Evolutionary conservation across 64 coral and sea anemone species (phyloP), one percentile per base, ranked within the genome.

Genomic region (Porites lutea): DNA sequence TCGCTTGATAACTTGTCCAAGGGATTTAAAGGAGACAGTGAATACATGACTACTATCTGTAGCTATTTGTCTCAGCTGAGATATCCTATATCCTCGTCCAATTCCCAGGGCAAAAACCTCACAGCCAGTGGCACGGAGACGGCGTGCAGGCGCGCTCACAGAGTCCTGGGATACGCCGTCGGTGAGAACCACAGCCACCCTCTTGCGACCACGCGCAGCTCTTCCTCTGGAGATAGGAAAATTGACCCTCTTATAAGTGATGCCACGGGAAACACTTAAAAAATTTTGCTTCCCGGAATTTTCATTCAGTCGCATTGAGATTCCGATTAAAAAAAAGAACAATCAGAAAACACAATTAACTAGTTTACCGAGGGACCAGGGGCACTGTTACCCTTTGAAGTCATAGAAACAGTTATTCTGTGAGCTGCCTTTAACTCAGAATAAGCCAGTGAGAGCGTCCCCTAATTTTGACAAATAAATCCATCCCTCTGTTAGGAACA

Each of bases 91-190:
- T 21, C 73, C 73, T 53, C 58, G 68, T 75, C 86, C 86, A 74
- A 88, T 88, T 16, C 86, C 86, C 8, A 88, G 70, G 13, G 16
- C 68, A 19, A 88, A 74, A 5, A 88, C 50, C 54, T 88, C 86
- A 21, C 52, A 59, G 69, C 70, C 86, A 53, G 71, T 9, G 16
- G 27, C 73, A 0, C 54, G 49, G 14, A 88, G 86, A 59, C 13
- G 58, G 0, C 86, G 62, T 4, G 86, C 86, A 21, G 86, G 86
- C 6, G 11, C 7, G 8, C 15, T 74, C 7, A 88, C 86, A 20
- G 52, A 11, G 52, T 88, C 86, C 23, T 60, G 70, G 70, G 86
- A 88, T 16, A 75, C 14, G 23, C 86, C 86, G 16, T 88, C 86
- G 23, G 86, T 88, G 11, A 88, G 44, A 45, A 88, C 51, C 7